These are phyloP conservation scores for Pelodytes ibericus DNA, from an alignment of 2,797 vertebrate genomes.

Conservation along the genomic window DNA sequence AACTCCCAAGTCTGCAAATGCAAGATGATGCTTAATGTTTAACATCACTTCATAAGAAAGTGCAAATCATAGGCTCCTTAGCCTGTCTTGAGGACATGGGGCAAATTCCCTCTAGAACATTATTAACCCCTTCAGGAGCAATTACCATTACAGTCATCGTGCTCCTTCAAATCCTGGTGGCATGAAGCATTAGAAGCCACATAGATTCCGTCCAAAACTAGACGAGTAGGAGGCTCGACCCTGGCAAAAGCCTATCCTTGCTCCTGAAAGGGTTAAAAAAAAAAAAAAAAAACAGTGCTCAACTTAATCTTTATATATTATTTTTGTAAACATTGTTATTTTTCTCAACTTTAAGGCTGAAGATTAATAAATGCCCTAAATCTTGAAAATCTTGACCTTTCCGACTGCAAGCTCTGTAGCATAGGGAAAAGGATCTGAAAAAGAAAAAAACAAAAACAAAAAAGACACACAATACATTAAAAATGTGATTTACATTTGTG, in stretches of 20 bases:
- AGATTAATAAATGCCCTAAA: not conserved
- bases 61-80: not conserved
- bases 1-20: not conserved
- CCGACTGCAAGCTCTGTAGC: not conserved
- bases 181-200: not conserved
- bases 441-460: no score
- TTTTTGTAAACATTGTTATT: not conserved
- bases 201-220: no score
- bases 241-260: no score
- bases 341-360: not conserved
- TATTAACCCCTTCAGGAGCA: no score
- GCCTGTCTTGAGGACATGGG: not conserved
- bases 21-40: not conserved
- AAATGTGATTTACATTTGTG: conserved; percentile 24
- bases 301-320: not conserved
- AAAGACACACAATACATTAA: not conserved
- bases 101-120: not conserved
- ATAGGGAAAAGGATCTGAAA: not conserved
- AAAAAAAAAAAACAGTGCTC: not conserved
- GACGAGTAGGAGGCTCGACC: no score
- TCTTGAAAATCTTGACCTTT: not conserved
- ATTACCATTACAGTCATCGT: no score
- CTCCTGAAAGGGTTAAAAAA: no score
- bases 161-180: no score
- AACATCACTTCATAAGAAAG: not conserved